Conservation (phyloP, 2,888 invertebrate genomes). For the Omphaloscelis lunosa region DNA sequence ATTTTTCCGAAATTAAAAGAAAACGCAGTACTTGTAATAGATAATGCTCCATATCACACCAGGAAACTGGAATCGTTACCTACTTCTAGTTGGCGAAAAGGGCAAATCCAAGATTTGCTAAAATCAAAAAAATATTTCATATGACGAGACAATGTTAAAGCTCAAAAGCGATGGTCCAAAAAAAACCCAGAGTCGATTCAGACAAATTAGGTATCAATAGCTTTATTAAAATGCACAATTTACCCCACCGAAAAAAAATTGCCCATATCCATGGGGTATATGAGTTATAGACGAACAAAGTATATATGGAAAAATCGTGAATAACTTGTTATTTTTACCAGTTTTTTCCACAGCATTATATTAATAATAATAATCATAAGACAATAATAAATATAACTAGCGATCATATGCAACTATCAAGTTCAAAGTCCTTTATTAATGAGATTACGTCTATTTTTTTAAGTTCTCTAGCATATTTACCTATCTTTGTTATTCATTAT, state of each 20-base stretch:
- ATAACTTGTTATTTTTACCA: too few species aligned
- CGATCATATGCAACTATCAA: conserved; percentile 12
- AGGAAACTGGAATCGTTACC: too few species aligned
- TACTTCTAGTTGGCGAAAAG: too few species aligned
- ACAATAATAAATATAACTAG: conserved; percentile 11
- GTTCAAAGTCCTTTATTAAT: conserved; percentile 12
- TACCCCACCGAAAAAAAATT: conserved; percentile 16
- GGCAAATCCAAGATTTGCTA: too few species aligned
- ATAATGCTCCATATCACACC: too few species aligned
- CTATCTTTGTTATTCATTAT: conserved; percentile 19
- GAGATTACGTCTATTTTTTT: conserved; percentile 18
- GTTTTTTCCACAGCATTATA: neutral
- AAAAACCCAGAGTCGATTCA: conserved; percentile 20
- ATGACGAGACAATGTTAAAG: accelerated
- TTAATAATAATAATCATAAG: conserved; percentile 13
- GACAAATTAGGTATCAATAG: conserved; percentile 17
- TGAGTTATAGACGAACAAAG: too few species aligned
- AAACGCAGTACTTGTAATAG: too few species aligned
- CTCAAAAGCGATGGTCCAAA: conserved; percentile 8
- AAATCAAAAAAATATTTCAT: too few species aligned
- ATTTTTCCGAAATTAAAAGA: too few species aligned
- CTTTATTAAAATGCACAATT: conserved; percentile 19
- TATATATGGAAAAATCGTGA: too few species aligned
- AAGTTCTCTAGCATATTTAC: conserved; percentile 16
- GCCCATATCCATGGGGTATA: too few species aligned